These are phyloP conservation scores for Rhaphigaster nebulosa DNA, from an alignment of 2,888 invertebrate genomes.

Conservation along the genomic window DNA sequence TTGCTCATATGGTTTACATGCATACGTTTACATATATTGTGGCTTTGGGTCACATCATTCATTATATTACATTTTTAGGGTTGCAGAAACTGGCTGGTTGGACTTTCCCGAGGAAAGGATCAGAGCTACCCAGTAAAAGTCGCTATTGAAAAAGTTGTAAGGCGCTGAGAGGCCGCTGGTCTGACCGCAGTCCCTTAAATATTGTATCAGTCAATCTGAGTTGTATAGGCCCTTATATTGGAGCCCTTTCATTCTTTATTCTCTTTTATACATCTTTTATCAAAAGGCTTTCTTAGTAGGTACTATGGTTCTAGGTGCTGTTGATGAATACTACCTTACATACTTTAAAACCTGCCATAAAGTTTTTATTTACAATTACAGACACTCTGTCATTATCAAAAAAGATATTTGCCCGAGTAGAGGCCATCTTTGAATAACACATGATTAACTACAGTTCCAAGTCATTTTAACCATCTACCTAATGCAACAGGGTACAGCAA, in stretches of 20 bases:
- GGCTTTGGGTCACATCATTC: too few species aligned
- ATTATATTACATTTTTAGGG: too few species aligned
- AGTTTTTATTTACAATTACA: background rate
- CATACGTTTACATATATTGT: too few species aligned
- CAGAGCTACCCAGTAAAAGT: background rate
- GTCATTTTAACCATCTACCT: background rate
- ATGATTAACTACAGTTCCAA: background rate
- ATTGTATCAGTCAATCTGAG: constrained; percentile 15
- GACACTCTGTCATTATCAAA: background rate
- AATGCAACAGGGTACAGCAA: too few species aligned
- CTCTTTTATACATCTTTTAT: constrained; percentile 29
- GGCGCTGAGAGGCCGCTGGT: background rate
- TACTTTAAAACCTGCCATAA: background rate
- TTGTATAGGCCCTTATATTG: background rate
- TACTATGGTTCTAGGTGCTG: background rate
- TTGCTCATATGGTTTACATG: too few species aligned
- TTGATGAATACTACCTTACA: background rate
- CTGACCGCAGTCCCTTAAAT: constrained; percentile 1
- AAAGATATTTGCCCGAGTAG: background rate
- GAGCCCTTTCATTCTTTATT: background rate
- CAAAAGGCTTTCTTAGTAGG: background rate
- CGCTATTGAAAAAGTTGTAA: constrained; percentile 18
- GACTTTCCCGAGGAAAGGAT: background rate
- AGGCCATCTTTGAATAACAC: background rate
- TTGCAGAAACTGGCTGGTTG: background rate